Base-by-base conservation (phyloP, 2,113 vertebrate genomes). In the Caranx melampygus region DNA sequence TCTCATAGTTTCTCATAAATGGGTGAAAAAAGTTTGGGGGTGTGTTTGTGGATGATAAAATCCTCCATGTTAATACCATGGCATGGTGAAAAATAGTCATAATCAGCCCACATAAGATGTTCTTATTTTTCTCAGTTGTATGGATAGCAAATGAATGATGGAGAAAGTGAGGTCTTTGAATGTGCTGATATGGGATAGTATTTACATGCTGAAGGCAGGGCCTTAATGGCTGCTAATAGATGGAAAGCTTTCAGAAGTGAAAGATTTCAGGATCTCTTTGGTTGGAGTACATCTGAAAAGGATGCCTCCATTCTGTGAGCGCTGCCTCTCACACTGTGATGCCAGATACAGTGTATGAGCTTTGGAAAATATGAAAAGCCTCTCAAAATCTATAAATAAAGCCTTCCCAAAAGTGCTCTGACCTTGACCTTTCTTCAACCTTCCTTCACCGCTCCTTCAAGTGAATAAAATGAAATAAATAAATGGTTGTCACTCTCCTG, bases 341-440 rank as follows among this genome's bases (percentile, higher is more conserved):
- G 26, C 26, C 26, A 26, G 26, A 26, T 26, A 26, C 26, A 37
- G 16, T 26, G 57, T 47, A 15, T 58, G n/a, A 55, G 52, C 11
- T 26, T 26, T 26, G 52, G n/a, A 5, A 55, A 26, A 21, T 5
- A 6, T 66, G 26, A 37, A 11, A 75, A 70, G 44, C 13, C 44
- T 26, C 20, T 59, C 8, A 2, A 69, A 83, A 20, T 70, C 13
- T 62, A 9, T 31, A 40, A 58, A 76, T 16, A 42, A 58, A 49
- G 16, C 21, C 12, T 47, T 26, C 6, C 0, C n/a, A 45, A 45
- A 35, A 20, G 60, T 42, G 16, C 0, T 0, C 9, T 33, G 18
- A 45, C 55, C n/a, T 45, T 12, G 54, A n/a, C 2, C 33, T 18
- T 49, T 45, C 20, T 44, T 6, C 11, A 59, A 18, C 34, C 31